phyloP scores from a whole-genome alignment of 2,888 invertebrate genomes.

The Scotopteryx bipunctaria region DNA sequence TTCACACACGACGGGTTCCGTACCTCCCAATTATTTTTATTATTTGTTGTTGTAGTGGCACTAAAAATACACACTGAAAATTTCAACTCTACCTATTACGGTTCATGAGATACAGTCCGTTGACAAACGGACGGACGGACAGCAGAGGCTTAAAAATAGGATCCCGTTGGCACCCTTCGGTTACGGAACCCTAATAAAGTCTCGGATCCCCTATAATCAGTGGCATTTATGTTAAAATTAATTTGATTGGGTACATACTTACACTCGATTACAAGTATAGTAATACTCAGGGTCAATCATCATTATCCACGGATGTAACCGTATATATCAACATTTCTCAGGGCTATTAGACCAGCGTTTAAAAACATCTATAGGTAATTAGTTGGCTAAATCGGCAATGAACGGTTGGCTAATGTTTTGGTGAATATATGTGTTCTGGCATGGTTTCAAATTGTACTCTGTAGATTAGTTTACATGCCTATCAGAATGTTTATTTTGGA shows the following conservation, averaged over 20 bases:
- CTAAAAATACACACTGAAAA: too few relatives aligned
- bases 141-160: too few relatives aligned
- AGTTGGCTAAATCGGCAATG: neutral
- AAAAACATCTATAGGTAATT: neutral
- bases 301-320: slow-evolving; percentile 13
- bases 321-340: slow-evolving; percentile 10
- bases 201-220: too few relatives aligned
- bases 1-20: too few relatives aligned
- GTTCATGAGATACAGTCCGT: too few relatives aligned
- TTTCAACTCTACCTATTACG: too few relatives aligned
- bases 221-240: neutral
- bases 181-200: too few relatives aligned
- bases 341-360: neutral
- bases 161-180: too few relatives aligned
- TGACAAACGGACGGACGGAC: too few relatives aligned
- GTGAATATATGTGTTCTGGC: slow-evolving; percentile 15
- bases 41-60: too few relatives aligned
- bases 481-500: slow-evolving; percentile 14
- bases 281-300: slow-evolving; percentile 12
- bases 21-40: too few relatives aligned
- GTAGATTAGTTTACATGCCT: slow-evolving; percentile 12
- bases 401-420: neutral
- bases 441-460: slow-evolving; percentile 16
- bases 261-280: slow-evolving; percentile 9
- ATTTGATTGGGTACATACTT: slow-evolving; percentile 1